Conservation (phyloP, 2,797 vertebrate genomes). For the Octomys mimax region DNA sequence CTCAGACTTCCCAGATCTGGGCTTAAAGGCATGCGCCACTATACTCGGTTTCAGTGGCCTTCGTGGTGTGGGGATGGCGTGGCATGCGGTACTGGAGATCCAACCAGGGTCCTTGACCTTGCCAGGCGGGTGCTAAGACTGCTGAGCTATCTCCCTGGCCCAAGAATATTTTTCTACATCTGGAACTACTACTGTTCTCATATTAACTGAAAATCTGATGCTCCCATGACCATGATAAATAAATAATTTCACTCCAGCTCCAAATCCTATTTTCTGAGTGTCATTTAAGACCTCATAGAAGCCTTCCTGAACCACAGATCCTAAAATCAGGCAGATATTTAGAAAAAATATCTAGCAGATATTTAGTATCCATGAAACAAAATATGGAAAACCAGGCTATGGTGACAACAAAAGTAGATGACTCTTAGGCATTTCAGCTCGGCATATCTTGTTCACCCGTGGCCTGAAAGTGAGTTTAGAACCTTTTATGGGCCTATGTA, state of each 20-base stretch:
- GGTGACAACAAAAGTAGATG: not conserved
- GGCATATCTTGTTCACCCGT: not conserved
- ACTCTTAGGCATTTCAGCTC: not conserved
- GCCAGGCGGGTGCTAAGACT: too few relatives aligned
- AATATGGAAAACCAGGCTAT: not conserved
- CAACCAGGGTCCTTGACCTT: too few relatives aligned
- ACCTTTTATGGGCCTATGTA: not conserved
- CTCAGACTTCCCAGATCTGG: too few relatives aligned
- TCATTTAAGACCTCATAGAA: not conserved
- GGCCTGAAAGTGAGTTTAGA: not conserved
- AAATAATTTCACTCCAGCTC: slow-evolving; percentile 56
- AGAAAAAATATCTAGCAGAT: too few relatives aligned
- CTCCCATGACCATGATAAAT: slow-evolving; percentile 38
- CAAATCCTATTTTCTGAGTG: not conserved
- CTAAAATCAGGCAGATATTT: slow-evolving; percentile 24
- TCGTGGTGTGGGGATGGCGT: too few relatives aligned
- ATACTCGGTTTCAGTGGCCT: too few relatives aligned
- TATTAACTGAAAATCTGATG: slow-evolving; percentile 41
- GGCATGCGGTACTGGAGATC: too few relatives aligned
- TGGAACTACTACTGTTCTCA: slow-evolving; percentile 39
- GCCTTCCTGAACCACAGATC: not conserved
- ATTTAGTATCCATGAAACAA: too few relatives aligned
- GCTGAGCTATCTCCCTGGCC: too few relatives aligned
- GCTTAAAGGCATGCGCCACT: too few relatives aligned
- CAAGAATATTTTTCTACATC: slow-evolving; percentile 44